phyloP scores from a whole-genome alignment of 2,888 invertebrate genomes.

The Megamerina dolium region DNA sequence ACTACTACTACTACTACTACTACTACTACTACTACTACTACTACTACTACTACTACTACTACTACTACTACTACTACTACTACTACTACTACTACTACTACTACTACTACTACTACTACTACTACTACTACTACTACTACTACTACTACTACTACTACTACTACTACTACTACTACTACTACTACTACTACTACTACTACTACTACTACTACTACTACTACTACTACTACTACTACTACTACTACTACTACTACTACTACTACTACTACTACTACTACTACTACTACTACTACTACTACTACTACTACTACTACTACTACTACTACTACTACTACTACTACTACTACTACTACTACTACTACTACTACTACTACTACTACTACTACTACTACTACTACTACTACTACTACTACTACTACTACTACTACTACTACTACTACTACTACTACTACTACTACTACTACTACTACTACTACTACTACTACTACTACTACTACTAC shows the following conservation, averaged over 20 bases:
- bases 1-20: neutral
- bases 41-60: neutral
- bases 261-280: neutral
- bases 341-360: neutral
- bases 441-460: neutral
- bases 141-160: neutral
- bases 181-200: neutral
- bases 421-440: neutral
- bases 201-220: neutral
- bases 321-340: neutral
- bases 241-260: neutral
- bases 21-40: neutral
- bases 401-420: neutral
- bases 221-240: neutral
- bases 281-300: neutral
- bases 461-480: neutral
- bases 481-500: neutral
- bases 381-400: neutral
- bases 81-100: neutral
- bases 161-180: neutral
- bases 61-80: neutral
- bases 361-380: neutral
- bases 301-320: neutral
- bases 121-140: neutral
- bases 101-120: neutral